phyloP scores from a whole-genome alignment of 1,140 invertebrate species.

The Adoxophyes honmai region DNA sequence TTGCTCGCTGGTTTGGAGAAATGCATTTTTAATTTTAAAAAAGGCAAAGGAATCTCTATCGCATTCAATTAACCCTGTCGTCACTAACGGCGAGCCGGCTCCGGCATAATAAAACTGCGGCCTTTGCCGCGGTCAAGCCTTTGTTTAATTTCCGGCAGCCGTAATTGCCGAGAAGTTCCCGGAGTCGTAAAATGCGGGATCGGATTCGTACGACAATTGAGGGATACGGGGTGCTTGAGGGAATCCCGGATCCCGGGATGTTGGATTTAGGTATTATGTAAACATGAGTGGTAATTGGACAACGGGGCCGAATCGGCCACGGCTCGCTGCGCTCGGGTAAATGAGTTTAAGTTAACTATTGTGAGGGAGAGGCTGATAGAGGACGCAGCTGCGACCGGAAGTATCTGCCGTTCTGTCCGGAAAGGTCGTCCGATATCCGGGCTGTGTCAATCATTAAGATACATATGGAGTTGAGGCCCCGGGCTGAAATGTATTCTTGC shows the following conservation, averaged over 20 bases:
- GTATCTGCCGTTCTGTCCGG: background rate
- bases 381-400: background rate
- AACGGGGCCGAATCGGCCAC: background rate
- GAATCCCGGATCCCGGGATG: background rate
- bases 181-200: constrained; percentile 18
- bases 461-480: background rate
- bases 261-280: constrained; percentile 16
- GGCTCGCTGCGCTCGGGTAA: background rate
- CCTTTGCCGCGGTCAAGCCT: constrained; percentile 21
- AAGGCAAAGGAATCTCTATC: background rate
- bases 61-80: constrained; percentile 9
- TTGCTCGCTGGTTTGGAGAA: too few species aligned
- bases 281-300: constrained; percentile 17
- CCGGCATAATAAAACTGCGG: constrained; percentile 14
- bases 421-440: constrained; percentile 4
- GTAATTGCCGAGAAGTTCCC: constrained; percentile 20
- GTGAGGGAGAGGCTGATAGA: background rate
- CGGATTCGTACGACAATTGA: constrained; percentile 14
- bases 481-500: background rate
- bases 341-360: constrained; percentile 4
- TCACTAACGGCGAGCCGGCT: background rate
- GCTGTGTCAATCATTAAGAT: constrained; percentile 1
- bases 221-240: constrained; percentile 2
- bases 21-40: too few species aligned
- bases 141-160: constrained; percentile 24